phyloP scores from a whole-genome alignment of 1,140 invertebrate species.

The Epicauta chinensis region DNA sequence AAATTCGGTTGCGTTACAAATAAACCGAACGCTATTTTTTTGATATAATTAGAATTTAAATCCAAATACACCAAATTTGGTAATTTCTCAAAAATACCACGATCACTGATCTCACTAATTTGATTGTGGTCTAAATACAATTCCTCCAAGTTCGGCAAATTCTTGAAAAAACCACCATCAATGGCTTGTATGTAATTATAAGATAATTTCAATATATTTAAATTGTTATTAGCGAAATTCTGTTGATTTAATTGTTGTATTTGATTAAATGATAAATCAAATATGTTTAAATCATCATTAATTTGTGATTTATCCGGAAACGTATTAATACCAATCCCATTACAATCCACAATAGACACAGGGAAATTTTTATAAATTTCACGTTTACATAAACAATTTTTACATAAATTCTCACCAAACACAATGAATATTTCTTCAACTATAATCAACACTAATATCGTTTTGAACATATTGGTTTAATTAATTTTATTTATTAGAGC shows the following conservation, averaged over 20 bases:
- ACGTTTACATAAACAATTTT: conserved; percentile 6
- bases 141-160: conserved; percentile 41
- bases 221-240: conserved; percentile 11
- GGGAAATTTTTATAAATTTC: neutral
- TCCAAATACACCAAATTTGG: conserved; percentile 43
- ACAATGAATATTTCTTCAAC: neutral
- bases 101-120: conserved; percentile 40
- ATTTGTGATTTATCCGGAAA: conserved; percentile 23
- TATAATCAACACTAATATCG: neutral
- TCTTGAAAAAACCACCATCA: conserved; percentile 34
- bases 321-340: conserved; percentile 13
- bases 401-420: neutral
- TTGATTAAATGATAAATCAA: conserved; percentile 35
- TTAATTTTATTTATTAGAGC: neutral
- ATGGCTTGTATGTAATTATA: conserved; percentile 45
- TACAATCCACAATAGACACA: conserved; percentile 25
- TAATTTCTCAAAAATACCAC: conserved; percentile 41
- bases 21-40: conserved; percentile 21
- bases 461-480: neutral
- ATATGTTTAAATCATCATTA: conserved; percentile 18
- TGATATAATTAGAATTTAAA: conserved; percentile 38
- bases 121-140: conserved; percentile 49
- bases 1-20: conserved; percentile 25
- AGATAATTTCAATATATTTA: conserved; percentile 23
- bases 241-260: conserved; percentile 27